Evolutionary conservation across 2,797 vertebrate species (phyloP), one percentile per base, ranked within the genome.

Genomic region (Sebastes umbrosus): DNA sequence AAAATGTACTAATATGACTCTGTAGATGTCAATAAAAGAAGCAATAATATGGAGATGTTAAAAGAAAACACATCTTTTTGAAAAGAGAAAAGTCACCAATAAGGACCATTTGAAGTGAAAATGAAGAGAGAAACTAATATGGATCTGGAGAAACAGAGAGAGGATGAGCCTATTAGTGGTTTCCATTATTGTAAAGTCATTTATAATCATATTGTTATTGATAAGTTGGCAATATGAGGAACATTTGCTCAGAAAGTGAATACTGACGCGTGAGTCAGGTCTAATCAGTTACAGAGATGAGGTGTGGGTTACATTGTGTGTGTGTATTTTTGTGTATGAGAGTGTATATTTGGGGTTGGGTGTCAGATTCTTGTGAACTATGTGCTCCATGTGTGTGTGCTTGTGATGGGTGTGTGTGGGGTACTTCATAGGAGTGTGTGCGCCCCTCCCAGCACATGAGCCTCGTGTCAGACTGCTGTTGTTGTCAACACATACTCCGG

Each of bases 401-500:
- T 18, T 79, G 71, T 60, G 50, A 46, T 76, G 57, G 18, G 64
- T 82, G 70, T 67, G 24, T 83, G 65, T 80, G 73, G 73, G 16
- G 39, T 29, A 77, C 69, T 88, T 69, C 20, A 85, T 60, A 52
- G 76, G 70, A 70, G 54, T 69, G 73, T 58, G 34, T 39, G 36
- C 1, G 36, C 74, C 67, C 43, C 81, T 83, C 84, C 79, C 79
- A 60, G 75, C 75, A 69, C 75, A 69, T 22, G 2, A 66, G 82
- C 54, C 82, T 70, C n/a, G 72, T 93, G 90, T 92, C 84, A 66
- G 83, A 64, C 77, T 22, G 1, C 77, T 93, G 88, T 93, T 96
- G 94, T 93, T 93, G 87, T 93, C 90, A 94, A 95, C 83, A 96
- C 87, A 91, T 73, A n/a, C 67, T 72, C 25, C 2, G 25, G 94